Evolutionary conservation across 1,140 invertebrate species (phyloP).

Genomic region (Dysdera silvatica): DNA sequence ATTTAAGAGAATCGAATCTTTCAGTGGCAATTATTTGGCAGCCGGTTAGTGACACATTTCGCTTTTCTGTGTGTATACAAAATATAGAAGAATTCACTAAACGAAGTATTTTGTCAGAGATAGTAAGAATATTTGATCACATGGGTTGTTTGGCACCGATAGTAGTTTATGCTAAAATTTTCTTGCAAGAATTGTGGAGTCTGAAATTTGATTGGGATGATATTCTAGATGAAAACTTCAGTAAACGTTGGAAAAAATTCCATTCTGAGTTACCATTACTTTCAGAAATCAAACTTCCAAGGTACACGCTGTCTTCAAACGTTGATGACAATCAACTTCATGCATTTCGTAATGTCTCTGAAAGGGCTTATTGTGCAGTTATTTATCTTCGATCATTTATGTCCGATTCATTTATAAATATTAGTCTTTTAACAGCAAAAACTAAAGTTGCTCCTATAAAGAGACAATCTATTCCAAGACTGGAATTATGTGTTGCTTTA

Average conservation of each 20-base stretch:
- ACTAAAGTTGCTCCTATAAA: slow-evolving; percentile 39
- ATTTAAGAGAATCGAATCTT: slow-evolving; percentile 7
- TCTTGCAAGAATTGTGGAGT: slow-evolving; percentile 42
- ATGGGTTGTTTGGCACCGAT: slow-evolving; percentile 41
- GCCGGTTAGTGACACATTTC: slow-evolving; percentile 14
- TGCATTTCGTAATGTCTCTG: slow-evolving; percentile 12
- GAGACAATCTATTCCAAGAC: slow-evolving; percentile 31
- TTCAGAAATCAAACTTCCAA: not conserved
- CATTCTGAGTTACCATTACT: not conserved
- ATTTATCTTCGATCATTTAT: not conserved
- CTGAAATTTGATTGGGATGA: slow-evolving; percentile 40
- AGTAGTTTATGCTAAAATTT: slow-evolving; percentile 39
- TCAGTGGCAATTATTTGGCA: slow-evolving; percentile 24
- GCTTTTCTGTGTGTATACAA: not conserved
- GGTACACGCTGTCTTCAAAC: not conserved
- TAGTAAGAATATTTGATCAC: slow-evolving; percentile 41
- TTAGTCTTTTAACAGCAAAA: slow-evolving; percentile 10
- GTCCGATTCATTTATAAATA: not conserved
- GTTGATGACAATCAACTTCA: slow-evolving; percentile 18
- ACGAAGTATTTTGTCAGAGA: slow-evolving; percentile 34
- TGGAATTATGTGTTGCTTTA: slow-evolving; percentile 18
- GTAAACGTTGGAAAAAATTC: not conserved
- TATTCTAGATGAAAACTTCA: slow-evolving; percentile 20
- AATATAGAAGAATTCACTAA: slow-evolving; percentile 29
- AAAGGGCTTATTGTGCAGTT: slow-evolving; percentile 1